These are phyloP conservation scores for Orthosia gothica DNA, from an alignment of 2,888 invertebrate species.

Conservation along the genomic window DNA sequence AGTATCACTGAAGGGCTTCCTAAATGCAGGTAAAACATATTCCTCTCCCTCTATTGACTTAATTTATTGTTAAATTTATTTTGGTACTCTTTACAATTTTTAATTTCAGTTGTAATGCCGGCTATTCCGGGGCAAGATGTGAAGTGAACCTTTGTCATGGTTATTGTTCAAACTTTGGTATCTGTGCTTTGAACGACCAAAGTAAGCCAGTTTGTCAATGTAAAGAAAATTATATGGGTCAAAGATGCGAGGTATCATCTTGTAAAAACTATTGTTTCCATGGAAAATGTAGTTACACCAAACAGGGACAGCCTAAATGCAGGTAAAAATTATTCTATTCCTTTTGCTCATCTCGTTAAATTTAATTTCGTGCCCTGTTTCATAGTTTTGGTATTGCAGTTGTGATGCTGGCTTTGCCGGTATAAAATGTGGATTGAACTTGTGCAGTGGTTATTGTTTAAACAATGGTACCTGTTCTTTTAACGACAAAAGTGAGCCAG, in stretches of 20 bases:
- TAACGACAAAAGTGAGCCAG: no score
- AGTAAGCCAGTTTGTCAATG: neutral
- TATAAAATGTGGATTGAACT: no score
- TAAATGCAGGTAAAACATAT: neutral
- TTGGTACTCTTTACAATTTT: neutral
- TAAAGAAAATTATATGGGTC: no score
- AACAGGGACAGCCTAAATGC: neutral
- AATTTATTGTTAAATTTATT: neutral
- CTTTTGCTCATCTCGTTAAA: no score
- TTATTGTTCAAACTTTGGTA: neutral
- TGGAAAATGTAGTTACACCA: neutral
- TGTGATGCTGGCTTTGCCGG: no score
- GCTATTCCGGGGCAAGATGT: neutral
- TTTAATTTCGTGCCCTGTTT: no score
- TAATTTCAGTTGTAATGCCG: neutral
- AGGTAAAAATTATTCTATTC: neutral
- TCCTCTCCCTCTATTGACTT: neutral
- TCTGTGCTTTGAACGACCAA: neutral
- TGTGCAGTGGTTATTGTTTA: no score
- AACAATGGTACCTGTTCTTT: no score
- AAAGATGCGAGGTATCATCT: neutral
- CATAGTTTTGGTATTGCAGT: no score
- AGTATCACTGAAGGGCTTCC: neutral
- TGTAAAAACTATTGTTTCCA: neutral
- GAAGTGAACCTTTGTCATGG: neutral